A percentile compares a stretch with the other conserved stretches of the same genome.
phyloP scores from a whole-genome alignment of 2,888 invertebrate genomes.

The Conus canariensis region DNA sequence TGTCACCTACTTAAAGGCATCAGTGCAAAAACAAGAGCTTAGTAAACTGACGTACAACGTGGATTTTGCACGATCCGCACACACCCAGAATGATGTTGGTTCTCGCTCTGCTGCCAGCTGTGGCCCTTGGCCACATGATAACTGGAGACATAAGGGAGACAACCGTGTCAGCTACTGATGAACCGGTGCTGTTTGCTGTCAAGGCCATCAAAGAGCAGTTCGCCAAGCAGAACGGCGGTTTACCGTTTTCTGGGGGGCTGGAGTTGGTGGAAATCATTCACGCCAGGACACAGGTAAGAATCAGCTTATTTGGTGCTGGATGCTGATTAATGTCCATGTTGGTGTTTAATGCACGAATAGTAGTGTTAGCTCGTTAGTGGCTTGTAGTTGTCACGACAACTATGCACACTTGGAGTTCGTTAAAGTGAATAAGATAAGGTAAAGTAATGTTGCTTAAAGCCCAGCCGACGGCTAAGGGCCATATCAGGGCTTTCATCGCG shows the following conservation, averaged over 20 bases:
- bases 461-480: no score
- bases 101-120: slow-evolving; percentile 7
- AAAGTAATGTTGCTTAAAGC: no score
- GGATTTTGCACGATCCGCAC: no score
- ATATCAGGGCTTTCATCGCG: no score
- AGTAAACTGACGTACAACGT: no score
- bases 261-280: neutral
- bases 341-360: neutral
- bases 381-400: neutral
- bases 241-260: neutral
- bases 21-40: no score
- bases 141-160: slow-evolving; percentile 10
- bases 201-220: slow-evolving; percentile 20
- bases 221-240: neutral
- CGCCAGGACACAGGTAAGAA: neutral
- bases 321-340: no score
- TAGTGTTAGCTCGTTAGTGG: neutral
- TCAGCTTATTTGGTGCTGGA: no score
- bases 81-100: neutral
- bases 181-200: slow-evolving; percentile 36
- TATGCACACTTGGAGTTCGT: neutral
- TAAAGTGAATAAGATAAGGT: neutral
- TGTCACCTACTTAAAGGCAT: no score
- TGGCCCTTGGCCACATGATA: neutral
- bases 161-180: neutral